Evolutionary conservation across 1,140 invertebrate genomes (phyloP), one percentile per base, ranked within the genome.

Genomic region (Cotesia typhae): DNA sequence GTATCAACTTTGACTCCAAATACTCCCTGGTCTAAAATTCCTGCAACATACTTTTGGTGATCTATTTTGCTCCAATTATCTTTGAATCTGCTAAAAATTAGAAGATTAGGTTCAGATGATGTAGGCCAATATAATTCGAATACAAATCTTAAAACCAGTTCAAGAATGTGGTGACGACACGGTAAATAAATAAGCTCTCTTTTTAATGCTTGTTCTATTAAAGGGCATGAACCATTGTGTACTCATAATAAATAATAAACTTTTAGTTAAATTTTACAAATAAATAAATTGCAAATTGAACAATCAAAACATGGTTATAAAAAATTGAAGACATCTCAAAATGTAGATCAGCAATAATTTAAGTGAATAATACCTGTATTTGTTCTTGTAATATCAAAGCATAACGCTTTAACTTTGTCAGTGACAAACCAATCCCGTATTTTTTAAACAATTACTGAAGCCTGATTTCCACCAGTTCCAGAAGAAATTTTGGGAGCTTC

Each of bases 401-500:
- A 72, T 66, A 76, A 72, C 6, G 36, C 69, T 71, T 41, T 52
- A n/a, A 74, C 69, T 35, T 57, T 28, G 12, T 77, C 67, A 47
- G 28, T 53, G 20, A 74, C 9, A 41, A 67, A 61, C 76, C 72
- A 74, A 14, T 72, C 65, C n/a, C 41, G 36, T 14, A 76, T 12
- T 37, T 55, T 47, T 9, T 78, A 70, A 60, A 75, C 69, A 38
- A 82, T 75, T 70, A 76, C 77, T 64, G 61, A 37, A 4, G 79
- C 74, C 71, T 73, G 67, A 36, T 75, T 75, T 67, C 75, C 36
- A 4, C 78, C 76, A 63, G 73, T 82, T 70, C 76, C 78, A 73
- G 36, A 66, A 12, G 51, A 17, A 6, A 79, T 37, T 37, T 79
- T 81, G 55, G 81, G 81, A 47, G 81, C 77, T n/a, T 67, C 74